Base-by-base conservation (phyloP, 2,113 vertebrate species). In the Phasianus colchicus region DNA sequence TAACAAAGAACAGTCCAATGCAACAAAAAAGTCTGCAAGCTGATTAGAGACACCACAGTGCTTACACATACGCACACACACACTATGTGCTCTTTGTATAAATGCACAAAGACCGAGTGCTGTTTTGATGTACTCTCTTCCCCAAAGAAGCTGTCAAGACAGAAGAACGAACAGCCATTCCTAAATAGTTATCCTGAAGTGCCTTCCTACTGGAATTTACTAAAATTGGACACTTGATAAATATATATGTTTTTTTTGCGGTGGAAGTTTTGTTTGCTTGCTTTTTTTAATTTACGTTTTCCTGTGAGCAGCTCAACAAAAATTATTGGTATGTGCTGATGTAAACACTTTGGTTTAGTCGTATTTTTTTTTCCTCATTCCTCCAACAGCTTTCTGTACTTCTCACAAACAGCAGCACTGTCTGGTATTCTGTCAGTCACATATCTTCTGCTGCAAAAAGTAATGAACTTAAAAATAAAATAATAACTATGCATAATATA, bases 281-380 rank as follows among this genome's bases (percentile, higher is more conserved):
- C 24, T 29, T 55, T 52, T 66, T 54, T 0, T 8, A 70, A 81
- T 88, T 75, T 84, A 22, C 89, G 79, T 84, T 92, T 94, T 92
- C 45, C 83, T 83, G 70, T 82, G 78, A 96, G 69, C 52, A 95
- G 83, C 36, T 40, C 24, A 43, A 48, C 22, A 91, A 92, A 91
- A 89, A 97, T 38, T 16, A 84, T 17, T 50, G 91, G 88, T 95
- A 97, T 97, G 89, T 93, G 75, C 95, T 94, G 92, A 96, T 92
- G 81, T 95, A 97, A 97, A 97, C 83, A 96, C 96, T 82, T 96
- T 88, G 83, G 63, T 92, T 96, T 86, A 94, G 87, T 76, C 58
- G 71, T 70, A 90, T 42, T 14, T 21, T 30, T 83, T 78, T 47
- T 13, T 17, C 43, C 32, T 87, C 63, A 32, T 48, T 91, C 88